Evolutionary conservation across 1,140 invertebrate genomes (phyloP).

Genomic region (Helicoverpa zea): DNA sequence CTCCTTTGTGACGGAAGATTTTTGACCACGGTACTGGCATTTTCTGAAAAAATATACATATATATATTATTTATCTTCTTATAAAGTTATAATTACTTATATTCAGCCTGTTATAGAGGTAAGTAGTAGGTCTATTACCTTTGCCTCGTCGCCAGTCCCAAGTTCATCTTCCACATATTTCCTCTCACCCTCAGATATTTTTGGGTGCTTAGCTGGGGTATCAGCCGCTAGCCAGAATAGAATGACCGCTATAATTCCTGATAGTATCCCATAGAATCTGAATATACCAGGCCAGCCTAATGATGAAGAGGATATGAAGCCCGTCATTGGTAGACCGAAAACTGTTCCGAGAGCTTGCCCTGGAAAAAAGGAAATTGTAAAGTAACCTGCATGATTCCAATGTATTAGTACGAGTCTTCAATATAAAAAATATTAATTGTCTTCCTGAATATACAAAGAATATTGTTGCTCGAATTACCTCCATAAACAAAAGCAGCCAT

Average conservation of each 20-base stretch:
- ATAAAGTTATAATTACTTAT: not conserved
- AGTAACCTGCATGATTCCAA: no score
- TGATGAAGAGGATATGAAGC: conserved; percentile 86
- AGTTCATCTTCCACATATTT: conserved; percentile 78
- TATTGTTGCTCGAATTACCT: conserved; percentile 74
- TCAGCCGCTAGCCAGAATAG: conserved; percentile 72
- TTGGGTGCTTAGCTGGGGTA: conserved; percentile 72
- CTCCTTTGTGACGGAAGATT: conserved; percentile 91
- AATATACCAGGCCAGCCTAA: conserved; percentile 88
- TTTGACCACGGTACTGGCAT: conserved; percentile 90
- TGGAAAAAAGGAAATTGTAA: no score
- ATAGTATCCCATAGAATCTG: conserved; percentile 76
- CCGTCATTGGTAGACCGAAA: conserved; percentile 88
- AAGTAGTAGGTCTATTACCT: conserved; percentile 39
- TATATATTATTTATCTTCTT: no score
- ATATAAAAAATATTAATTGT: no score
- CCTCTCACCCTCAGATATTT: conserved; percentile 74
- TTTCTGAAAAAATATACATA: conserved; percentile 71
- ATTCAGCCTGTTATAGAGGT: not conserved
- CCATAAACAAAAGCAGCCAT: conserved; percentile 88
- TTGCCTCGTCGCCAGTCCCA: conserved; percentile 51
- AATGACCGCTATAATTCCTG: conserved; percentile 64
- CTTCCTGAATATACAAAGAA: no score
- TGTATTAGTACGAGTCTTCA: no score
- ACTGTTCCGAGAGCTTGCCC: conserved; percentile 89